These are phyloP conservation scores for Porites cylindrica DNA, from an alignment of 92 coral and sea anemone species.

Conservation along the genomic window DNA sequence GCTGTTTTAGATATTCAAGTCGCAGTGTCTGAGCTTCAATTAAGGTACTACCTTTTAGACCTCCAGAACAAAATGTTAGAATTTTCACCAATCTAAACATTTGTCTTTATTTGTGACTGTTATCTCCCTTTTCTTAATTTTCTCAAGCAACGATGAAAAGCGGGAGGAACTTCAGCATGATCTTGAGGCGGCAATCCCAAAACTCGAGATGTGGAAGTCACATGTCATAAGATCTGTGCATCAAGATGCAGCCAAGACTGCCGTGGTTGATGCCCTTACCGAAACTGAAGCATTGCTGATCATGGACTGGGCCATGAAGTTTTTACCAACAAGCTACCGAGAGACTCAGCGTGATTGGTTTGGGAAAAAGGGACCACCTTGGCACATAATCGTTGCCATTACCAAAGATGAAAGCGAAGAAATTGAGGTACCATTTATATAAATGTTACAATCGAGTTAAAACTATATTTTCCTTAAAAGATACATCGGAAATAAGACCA, in stretches of 20 bases:
- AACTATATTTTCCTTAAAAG: background rate
- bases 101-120: background rate
- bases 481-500: background rate
- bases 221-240: slow-evolving; percentile 23
- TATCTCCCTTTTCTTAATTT: background rate
- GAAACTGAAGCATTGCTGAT: slow-evolving; percentile 14
- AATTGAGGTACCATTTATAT: background rate
- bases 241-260: slow-evolving; percentile 42
- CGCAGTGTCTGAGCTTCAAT: slow-evolving; percentile 1
- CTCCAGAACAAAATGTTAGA: background rate
- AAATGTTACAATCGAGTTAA: background rate
- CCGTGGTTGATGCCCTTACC: slow-evolving; percentile 19
- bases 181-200: slow-evolving; percentile 34
- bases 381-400: slow-evolving; percentile 30
- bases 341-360: slow-evolving; percentile 30
- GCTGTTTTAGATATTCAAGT: slow-evolving; percentile 22
- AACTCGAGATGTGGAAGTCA: slow-evolving; percentile 32
- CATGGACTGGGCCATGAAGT: slow-evolving; percentile 22
- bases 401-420: background rate
- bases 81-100: slow-evolving; percentile 2
- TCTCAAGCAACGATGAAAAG: slow-evolving; percentile 25
- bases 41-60: too few relatives aligned
- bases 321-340: slow-evolving; percentile 26
- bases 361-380: slow-evolving; percentile 12
- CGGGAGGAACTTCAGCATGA: slow-evolving; percentile 43